Evolutionary conservation across 2,113 vertebrate genomes (phyloP), one percentile per base, ranked within the genome.

Genomic region (Merops nubicus): DNA sequence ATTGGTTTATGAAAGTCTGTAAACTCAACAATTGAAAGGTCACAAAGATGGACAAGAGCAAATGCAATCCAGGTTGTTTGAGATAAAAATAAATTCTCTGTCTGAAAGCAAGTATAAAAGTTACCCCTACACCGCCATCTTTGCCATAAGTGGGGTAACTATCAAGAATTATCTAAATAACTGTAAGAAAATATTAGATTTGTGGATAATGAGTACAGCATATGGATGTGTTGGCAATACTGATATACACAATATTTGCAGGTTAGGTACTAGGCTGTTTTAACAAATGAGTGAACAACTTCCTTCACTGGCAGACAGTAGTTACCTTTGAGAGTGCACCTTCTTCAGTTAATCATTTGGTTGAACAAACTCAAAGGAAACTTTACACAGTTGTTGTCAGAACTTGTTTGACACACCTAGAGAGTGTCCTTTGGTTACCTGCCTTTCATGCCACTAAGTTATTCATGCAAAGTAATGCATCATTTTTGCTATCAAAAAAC

Each of bases 391-490:
- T 65, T 78, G 31, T 59, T 95, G 87, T 82, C 84, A 18, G 51
- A 75, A 63, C 60, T 93, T 90, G 88, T 82, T 85, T 72, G 60
- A 83, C 73, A 91, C 96, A 95, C 88, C 93, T 94, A 56, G 48
- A 90, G 18, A 68, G 38, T 85, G 83, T 89, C 68, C 69, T 93
- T 59, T 76, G 50, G 34, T 88, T 91, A 91, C 54, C 81, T 45
- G 47, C 43, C 83, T 64, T 34, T 92, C 86, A 68, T 69, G 45
- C 54, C 62, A 60, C 34, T n/a, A 64, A 67, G 75, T 68, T 93
- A 91, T 89, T 96, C 79, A 74, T 80, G 81, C 48, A 81, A 25
- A 84, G 13, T 34, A 74, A 78, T 62, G 40, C 56, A 74, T 36
- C 31, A 7, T 72, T 93, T 94, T 90, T 73, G 57, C 68, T 59